Base-by-base conservation (phyloP, 37 sponge, comb jelly and placozoan genomes). In the Axinella damicornis region DNA sequence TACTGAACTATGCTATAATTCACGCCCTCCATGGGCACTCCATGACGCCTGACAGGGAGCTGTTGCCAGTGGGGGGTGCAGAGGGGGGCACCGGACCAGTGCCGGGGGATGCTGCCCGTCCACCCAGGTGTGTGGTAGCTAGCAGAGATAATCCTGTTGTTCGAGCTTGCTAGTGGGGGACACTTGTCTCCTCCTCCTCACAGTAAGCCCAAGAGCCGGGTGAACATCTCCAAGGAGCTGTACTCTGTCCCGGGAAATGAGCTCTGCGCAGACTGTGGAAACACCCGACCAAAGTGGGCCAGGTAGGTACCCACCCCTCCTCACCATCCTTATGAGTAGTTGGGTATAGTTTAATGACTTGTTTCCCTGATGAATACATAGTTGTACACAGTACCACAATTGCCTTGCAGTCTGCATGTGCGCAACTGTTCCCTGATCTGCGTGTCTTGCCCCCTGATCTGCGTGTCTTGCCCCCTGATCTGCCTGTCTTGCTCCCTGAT, bases 251-350 rank as follows among this genome's bases (percentile, higher is more conserved):
- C 83, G 16, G 97, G 97, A 0, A 97, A 97, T 59, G 83, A 81
- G 0, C 58, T 75, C 56, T 97, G 97, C 85, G 97, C 85, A 16
- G 97, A 97, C 68, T 97, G 97, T 64, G 69, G 77, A 0, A 76
- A 77, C 22, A 57, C 38, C 35, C 90, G 85, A 14, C 97, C 97
- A 14, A 97, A 92, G 65, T 97, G 97, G 97, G 95, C 93, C 65
- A 97, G 96, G 95, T 94, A 56, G 14, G 54, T 38, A 27, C 6
- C 35, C 37, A 4, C 32, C 33, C 33, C 62, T 11, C 25, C 62
- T 27, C 37, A 4, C 32, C 27, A 13, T 15, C 35, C 64, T 28
- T 30, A 13, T n/a, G n/a, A n/a, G n/a, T n/a, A n/a, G n/a, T n/a
- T n/a, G n/a, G n/a, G n/a, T n/a, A n/a, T n/a, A n/a, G n/a, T n/a